These are phyloP conservation scores for Drosophila navojoa DNA, from an alignment of 1,140 invertebrate genomes.

Conservation along the genomic window DNA sequence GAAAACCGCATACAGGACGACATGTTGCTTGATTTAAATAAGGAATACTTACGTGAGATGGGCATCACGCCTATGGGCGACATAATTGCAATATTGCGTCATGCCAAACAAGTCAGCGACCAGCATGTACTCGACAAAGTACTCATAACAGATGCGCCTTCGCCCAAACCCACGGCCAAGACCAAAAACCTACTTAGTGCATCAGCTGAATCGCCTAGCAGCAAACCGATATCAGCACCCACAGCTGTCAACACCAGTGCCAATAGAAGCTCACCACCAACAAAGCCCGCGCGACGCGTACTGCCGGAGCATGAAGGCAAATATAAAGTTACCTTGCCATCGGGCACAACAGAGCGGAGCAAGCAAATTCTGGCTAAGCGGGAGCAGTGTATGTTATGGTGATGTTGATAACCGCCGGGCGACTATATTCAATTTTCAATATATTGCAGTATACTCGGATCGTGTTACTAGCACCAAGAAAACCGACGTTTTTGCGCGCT, in stretches of 20 bases:
- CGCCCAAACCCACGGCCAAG: conserved; percentile 52
- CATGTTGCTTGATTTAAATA: conserved; percentile 92
- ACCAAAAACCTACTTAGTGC: conserved; percentile 14
- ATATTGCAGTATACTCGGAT: conserved; percentile 74
- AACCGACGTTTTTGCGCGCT: conserved; percentile 66
- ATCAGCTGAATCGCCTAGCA: conserved; percentile 1
- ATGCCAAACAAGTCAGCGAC: conserved; percentile 90
- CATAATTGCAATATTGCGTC: conserved; percentile 92
- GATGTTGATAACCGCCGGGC: not conserved
- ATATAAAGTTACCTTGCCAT: conserved; percentile 85
- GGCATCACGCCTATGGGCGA: conserved; percentile 92
- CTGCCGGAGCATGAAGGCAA: conserved; percentile 85
- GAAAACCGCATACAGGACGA: conserved; percentile 92
- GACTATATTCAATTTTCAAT: not conserved
- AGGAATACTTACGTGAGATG: conserved; percentile 93
- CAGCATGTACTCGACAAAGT: conserved; percentile 86
- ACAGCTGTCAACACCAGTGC: not conserved
- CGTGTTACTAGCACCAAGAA: conserved; percentile 70
- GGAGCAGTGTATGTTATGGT: conserved; percentile 64
- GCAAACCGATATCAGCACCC: not conserved
- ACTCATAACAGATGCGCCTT: conserved; percentile 79
- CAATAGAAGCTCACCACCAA: conserved; percentile 39
- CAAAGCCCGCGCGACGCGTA: conserved; percentile 83
- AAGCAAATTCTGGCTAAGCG: conserved; percentile 84
- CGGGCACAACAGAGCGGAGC: conserved; percentile 84